Evolutionary conservation across 1,140 invertebrate species (phyloP).

Genomic region (Ectropis grisescens): DNA sequence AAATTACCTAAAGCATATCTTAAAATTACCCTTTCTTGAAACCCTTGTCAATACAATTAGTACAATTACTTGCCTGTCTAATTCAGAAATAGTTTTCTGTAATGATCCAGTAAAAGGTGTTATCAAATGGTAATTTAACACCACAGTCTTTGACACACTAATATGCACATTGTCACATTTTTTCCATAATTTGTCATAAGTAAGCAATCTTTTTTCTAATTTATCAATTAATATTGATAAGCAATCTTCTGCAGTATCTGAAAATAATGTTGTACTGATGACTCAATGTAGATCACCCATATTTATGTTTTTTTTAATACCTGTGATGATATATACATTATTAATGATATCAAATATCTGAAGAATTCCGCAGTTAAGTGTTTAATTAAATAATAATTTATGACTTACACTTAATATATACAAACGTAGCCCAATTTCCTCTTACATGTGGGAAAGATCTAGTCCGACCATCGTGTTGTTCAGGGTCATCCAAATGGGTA

Average conservation of each 20-base stretch:
- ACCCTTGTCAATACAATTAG: too few species aligned
- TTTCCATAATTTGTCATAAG: slow-evolving; percentile 21
- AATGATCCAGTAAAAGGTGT: slow-evolving; percentile 32
- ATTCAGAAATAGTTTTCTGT: slow-evolving; percentile 18
- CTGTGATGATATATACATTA: too few species aligned
- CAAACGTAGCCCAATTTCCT: slow-evolving; percentile 85
- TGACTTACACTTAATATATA: slow-evolving; percentile 79
- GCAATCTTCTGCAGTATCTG: slow-evolving; percentile 31
- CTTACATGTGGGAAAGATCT: slow-evolving; percentile 82
- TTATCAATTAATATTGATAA: slow-evolving; percentile 29
- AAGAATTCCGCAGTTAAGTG: too few species aligned
- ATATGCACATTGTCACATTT: slow-evolving; percentile 51
- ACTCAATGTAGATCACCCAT: too few species aligned
- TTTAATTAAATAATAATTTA: too few species aligned
- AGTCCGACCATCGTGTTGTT: slow-evolving; percentile 74
- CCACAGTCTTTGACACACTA: slow-evolving; percentile 55
- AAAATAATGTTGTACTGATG: slow-evolving; percentile 22
- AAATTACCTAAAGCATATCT: too few species aligned
- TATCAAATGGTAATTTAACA: slow-evolving; percentile 48
- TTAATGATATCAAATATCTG: too few species aligned
- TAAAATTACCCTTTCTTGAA: too few species aligned
- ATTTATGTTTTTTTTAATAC: too few species aligned
- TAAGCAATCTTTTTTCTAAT: slow-evolving; percentile 18
- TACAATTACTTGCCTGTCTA: slow-evolving; percentile 26
- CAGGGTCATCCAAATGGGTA: slow-evolving; percentile 70